Evolutionary conservation across 2,888 invertebrate species (phyloP), one percentile per base, ranked within the genome.

Genomic region (Phragmatobia fuliginosa): DNA sequence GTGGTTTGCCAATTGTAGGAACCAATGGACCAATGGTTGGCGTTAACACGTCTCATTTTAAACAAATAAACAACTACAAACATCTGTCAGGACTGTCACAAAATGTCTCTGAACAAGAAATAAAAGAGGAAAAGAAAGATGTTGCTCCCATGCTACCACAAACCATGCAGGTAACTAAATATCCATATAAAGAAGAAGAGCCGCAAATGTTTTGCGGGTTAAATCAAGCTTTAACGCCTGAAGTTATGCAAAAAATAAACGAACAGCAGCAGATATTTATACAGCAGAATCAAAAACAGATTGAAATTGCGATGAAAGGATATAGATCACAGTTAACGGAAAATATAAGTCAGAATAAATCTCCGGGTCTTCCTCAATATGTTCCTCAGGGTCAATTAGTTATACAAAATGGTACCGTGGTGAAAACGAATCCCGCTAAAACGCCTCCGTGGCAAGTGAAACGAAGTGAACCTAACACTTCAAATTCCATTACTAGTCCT

Each of bases 401-500:
- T 14, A 94, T 95, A 78, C 94, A 95, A 75, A 94, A 94, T 77
- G 95, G 95, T 67, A 91, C 95, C 7, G 93, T 95, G 16, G 92
- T 95, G 58, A 94, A 95, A 87, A 92, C 94, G 0, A 95, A 94
- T 80, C 91, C 93, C 4, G 95, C 95, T 11, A 95, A 96, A 85
- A 94, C 96, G 38, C 96, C 96, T n/a, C 96, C 96, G 7, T 96
- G 96, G 96, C 96, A 96, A 89, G 94, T 96, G 73, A 95, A 96
- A 75, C 83, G 91, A 74, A 91, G 85, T 45, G 94, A 93, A 69
- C 83, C 88, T 2, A 86, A 80, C 75, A 78, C 83, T 25, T 79
- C 88, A 10, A 89, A 85, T 72, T 77, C 89, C 16, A 85, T 93
- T 73, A 86, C 90, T 7, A 92, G 93, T 75, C 92, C 92, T 1